phyloP scores from a whole-genome alignment of 2,888 invertebrate genomes.

The Harpalus rubripes region DNA sequence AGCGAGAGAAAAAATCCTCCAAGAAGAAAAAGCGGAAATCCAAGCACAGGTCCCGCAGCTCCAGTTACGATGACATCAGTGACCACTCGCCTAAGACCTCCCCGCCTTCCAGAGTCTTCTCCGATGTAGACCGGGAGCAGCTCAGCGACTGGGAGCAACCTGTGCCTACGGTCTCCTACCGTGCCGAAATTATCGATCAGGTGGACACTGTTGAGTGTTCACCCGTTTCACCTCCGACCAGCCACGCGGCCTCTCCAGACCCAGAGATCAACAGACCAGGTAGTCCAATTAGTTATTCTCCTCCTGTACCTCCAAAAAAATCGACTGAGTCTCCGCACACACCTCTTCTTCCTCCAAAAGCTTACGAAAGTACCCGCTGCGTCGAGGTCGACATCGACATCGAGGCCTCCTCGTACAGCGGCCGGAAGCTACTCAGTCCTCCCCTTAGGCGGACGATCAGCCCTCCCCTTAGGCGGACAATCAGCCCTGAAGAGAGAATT shows the following conservation, averaged over 20 bases:
- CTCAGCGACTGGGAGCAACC: constrained; percentile 79
- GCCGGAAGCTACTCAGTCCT: constrained; percentile 70
- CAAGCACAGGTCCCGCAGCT: constrained; percentile 84
- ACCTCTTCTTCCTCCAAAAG: constrained; percentile 81
- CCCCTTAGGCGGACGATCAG: background rate
- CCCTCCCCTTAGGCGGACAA: constrained; percentile 11
- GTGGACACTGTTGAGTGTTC: constrained; percentile 76
- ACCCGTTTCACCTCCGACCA: constrained; percentile 76
- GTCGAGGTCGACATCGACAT: constrained; percentile 76
- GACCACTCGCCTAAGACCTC: constrained; percentile 78
- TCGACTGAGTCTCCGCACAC: constrained; percentile 84
- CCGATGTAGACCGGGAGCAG: constrained; percentile 73
- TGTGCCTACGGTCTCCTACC: constrained; percentile 71
- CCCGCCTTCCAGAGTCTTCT: constrained; percentile 69
- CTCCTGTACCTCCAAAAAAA: constrained; percentile 76
- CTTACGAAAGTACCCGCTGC: constrained; percentile 77
- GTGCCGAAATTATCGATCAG: constrained; percentile 69
- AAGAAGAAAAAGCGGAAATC: constrained; percentile 85
- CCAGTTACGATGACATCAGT: constrained; percentile 84
- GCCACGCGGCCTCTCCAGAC: constrained; percentile 76
- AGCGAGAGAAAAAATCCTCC: constrained; percentile 82
- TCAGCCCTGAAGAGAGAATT: constrained; percentile 26
- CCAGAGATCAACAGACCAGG: constrained; percentile 70
- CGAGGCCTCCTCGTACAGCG: constrained; percentile 77
- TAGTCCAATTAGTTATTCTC: constrained; percentile 74